phyloP scores from a whole-genome alignment of 2,113 vertebrate genomes.

The Stercorarius parasiticus region DNA sequence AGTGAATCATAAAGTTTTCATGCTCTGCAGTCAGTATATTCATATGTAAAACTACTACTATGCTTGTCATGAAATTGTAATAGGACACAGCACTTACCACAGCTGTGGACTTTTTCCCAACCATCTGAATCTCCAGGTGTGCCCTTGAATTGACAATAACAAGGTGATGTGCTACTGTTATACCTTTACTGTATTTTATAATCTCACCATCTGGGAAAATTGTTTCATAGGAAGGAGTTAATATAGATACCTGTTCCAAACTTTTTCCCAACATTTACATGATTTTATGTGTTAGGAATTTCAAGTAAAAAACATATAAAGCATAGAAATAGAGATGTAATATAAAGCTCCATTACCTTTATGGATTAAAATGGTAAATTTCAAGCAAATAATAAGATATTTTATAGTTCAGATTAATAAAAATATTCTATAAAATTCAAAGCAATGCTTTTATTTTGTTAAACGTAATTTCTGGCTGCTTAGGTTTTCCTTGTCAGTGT shows the following conservation, averaged over 20 bases:
- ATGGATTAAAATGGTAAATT: background rate
- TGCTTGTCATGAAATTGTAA: slow-evolving; percentile 16
- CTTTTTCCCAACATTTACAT: background rate
- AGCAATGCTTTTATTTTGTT: background rate
- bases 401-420: background rate
- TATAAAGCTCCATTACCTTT: background rate
- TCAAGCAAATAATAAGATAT: background rate
- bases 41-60: background rate
- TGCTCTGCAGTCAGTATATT: slow-evolving; percentile 10
- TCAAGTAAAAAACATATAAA: background rate
- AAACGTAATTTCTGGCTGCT: background rate
- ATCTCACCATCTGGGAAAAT: background rate
- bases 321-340: background rate
- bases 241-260: background rate
- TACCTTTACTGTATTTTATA: background rate
- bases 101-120: background rate
- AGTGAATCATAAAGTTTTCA: slow-evolving; percentile 41
- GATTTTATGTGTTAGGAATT: background rate
- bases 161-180: background rate
- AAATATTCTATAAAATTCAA: background rate
- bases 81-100: background rate
- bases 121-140: slow-evolving; percentile 15
- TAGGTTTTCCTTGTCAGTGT: background rate
- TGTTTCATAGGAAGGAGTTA: background rate
- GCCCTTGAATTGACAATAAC: background rate